phyloP scores from a whole-genome alignment of 2,113 vertebrate species.

The Calidris pygmaea region DNA sequence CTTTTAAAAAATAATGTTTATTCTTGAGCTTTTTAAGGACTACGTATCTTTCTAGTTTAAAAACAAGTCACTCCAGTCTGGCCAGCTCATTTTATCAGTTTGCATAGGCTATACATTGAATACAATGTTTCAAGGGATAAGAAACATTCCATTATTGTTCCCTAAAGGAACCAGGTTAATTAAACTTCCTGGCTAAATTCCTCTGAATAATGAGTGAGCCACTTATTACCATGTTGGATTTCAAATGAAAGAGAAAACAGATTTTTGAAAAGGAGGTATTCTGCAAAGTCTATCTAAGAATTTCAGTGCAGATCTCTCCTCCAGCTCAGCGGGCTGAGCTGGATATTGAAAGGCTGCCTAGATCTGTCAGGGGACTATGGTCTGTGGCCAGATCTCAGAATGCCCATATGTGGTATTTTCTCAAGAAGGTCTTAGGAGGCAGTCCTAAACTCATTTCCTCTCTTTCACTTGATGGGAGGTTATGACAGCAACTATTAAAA shows the following conservation, averaged over 20 bases:
- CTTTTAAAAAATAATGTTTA: not conserved
- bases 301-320: not conserved
- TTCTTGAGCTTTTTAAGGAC: not conserved
- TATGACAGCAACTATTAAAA: not conserved
- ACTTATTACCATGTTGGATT: not conserved
- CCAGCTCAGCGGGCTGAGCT: not conserved
- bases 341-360: conserved; percentile 4
- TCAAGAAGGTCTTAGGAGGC: not conserved
- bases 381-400: conserved; percentile 9
- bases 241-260: conserved; percentile 17
- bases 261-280: conserved; percentile 14
- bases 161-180: not conserved
- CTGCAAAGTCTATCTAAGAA: conserved; percentile 28
- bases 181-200: conserved; percentile 37
- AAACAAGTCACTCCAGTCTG: not conserved
- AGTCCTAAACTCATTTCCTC: not conserved
- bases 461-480: not conserved
- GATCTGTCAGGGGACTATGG: not conserved
- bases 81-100: not conserved
- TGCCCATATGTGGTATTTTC: not conserved
- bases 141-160: not conserved
- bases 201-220: not conserved
- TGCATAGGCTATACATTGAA: not conserved
- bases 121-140: not conserved
- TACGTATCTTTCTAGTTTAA: not conserved